These are phyloP conservation scores for Hirtodrosophila trivittata DNA, from an alignment of 2,888 invertebrate species.

Conservation along the genomic window DNA sequence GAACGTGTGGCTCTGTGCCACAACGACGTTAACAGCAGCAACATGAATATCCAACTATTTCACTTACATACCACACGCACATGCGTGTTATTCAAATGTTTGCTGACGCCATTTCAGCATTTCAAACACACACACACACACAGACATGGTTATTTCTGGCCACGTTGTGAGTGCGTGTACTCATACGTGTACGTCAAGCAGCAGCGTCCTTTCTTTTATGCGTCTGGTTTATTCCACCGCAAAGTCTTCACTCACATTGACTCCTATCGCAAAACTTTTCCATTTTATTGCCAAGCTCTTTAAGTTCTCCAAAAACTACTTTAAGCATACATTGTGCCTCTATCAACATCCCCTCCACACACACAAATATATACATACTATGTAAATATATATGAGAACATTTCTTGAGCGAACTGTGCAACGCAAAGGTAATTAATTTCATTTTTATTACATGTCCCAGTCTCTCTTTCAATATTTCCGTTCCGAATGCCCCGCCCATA, in stretches of 20 bases:
- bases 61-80: conserved; percentile 56
- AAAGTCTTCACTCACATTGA: conserved; percentile 11
- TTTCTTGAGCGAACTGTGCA: conserved; percentile 8
- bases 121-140: conserved; percentile 66
- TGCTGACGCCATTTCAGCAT: conserved; percentile 74
- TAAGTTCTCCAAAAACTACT: conserved; percentile 27
- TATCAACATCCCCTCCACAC: too few species aligned
- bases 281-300: conserved; percentile 14
- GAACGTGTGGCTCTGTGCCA: conserved; percentile 48
- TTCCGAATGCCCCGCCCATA: conserved; percentile 30
- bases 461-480: conserved; percentile 22
- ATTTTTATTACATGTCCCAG: conserved; percentile 69
- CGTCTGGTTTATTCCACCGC: conserved; percentile 23
- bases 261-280: conserved; percentile 37
- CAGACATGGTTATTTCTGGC: conserved; percentile 51
- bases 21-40: neutral
- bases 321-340: conserved; percentile 32
- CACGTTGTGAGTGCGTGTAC: conserved; percentile 16
- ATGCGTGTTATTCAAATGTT: conserved; percentile 78
- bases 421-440: conserved; percentile 68
- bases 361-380: neutral
- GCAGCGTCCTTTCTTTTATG: conserved; percentile 51
- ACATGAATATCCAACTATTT: conserved; percentile 60
- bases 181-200: conserved; percentile 30
- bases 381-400: conserved; percentile 2